Base-by-base conservation (phyloP, 2,888 invertebrate genomes). In the Heteromurus nitidus region DNA sequence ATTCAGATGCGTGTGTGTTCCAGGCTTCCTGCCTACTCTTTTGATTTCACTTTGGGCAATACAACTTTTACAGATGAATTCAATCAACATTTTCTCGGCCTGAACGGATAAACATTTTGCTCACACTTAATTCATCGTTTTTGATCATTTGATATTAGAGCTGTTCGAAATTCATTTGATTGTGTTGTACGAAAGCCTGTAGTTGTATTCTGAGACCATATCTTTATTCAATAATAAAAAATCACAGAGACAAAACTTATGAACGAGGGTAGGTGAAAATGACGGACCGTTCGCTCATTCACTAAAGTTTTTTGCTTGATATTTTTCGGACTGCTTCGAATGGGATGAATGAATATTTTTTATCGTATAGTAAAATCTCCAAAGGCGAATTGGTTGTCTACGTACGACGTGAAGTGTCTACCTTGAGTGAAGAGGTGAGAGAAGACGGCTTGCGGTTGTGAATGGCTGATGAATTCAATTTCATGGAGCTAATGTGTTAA, bases 401-500 rank as follows among this genome's bases (percentile, higher is more conserved):
- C n/a, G n/a, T n/a, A n/a, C n/a, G n/a, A n/a, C n/a, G n/a, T n/a
- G n/a, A n/a, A n/a, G n/a, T n/a, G 9, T 67, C 44, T 44, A 44
- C 67, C 22, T 13, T 36, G 7, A 18, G 2, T 67, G 2, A 24
- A 55, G 58, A 20, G 50, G 20, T 31, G n/a, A 5, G 53, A 42
- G 18, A 1, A 62, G 47, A 47, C 36, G 36, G 36, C 36, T 36
- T 13, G 13, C 36, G 47, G n/a, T 47, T 47, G 44, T 72, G 60
- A 47, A 64, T 64, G 64, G 64, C 31, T 58, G 72, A 80, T 58
- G 72, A 80, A 83, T 80, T 62, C 47, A 74, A 83, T 83, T 83
- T 80, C 75, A 65, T 47, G 74, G 79, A 58, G 75, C 70, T 84
- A 82, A 84, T 82, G 82, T 84, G 82, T 84, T 82, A 84, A 84